phyloP scores from a whole-genome alignment of 2,113 vertebrate species.

The Diadophis punctatus region DNA sequence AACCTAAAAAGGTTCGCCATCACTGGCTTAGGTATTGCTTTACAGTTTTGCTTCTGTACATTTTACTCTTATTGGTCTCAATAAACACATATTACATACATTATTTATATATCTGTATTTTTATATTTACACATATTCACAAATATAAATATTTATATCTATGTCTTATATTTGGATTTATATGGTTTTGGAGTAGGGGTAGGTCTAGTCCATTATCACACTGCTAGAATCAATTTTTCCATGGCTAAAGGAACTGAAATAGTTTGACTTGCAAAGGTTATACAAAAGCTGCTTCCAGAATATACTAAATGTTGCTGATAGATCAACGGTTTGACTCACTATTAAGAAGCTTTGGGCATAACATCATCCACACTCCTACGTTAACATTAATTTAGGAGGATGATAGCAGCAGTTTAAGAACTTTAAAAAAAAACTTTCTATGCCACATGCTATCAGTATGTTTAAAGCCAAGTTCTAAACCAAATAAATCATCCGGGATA shows the following conservation, averaged over 20 bases:
- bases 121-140: background rate
- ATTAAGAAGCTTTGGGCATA: background rate
- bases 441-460: slow-evolving; percentile 10
- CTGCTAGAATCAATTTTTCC: background rate
- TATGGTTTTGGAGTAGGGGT: background rate
- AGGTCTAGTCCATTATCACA: background rate
- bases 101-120: background rate
- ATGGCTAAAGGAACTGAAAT: background rate
- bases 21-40: background rate
- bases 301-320: too few relatives aligned
- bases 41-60: background rate
- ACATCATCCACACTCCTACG: background rate
- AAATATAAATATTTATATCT: background rate
- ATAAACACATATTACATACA: background rate
- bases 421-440: slow-evolving; percentile 2
- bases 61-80: background rate
- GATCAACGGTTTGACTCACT: background rate
- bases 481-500: slow-evolving; percentile 43
- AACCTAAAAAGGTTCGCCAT: too few relatives aligned
- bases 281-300: background rate
- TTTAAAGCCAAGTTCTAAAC: slow-evolving; percentile 50
- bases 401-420: background rate
- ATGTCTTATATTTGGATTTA: background rate
- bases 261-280: background rate
- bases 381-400: background rate